Base-by-base conservation (phyloP, 1,140 invertebrate species). In the Sarcophaga bullata region DNA sequence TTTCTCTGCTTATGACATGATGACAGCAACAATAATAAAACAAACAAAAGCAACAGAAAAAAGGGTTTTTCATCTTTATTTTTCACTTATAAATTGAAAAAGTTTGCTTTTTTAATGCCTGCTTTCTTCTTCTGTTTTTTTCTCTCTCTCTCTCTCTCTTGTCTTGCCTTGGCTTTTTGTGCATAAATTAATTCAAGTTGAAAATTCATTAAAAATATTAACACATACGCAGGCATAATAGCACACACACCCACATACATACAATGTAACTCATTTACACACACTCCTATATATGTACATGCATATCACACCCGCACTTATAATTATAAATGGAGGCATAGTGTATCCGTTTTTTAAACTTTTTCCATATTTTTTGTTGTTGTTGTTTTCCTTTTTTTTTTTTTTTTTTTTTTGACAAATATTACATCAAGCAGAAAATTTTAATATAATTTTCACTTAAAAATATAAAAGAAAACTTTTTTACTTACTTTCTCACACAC, bases 371-470 rank as follows among this genome's bases (percentile, higher is more conserved):
- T 3, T n/a, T n/a, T n/a, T n/a, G n/a, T n/a, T n/a, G n/a, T n/a
- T n/a, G n/a, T n/a, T n/a, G n/a, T n/a, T n/a, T n/a, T n/a, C n/a
- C n/a, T n/a, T 50, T 19, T 52, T 15, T 50, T 84, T 82, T 80
- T 78, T 86, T 85, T 46, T 49, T 47, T 68, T 49, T 47, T 88
- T 86, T 87, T 88, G 87, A 89, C 87, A 88, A 86, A 89, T 86
- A 89, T 88, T 89, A 87, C 86, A 89, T 89, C 87, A 89, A 87
- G 87, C 87, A 85, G 85, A 88, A 89, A 89, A 89, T 89, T 89
- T 89, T 89, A 89, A 89, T 89, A 87, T 89, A 89, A 89, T 89
- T 89, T 89, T 87, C 87, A 87, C 87, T 89, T 89, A 89, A 89
- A 88, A 87, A 85, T 85, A 52, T 78, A 78, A 78, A 85, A 84